Percentiles rank a stretch among this genome's conserved stretches.
Evolutionary conservation across 2,113 vertebrate species (phyloP).

Genomic region (Pomatorhinus ruficollis): DNA sequence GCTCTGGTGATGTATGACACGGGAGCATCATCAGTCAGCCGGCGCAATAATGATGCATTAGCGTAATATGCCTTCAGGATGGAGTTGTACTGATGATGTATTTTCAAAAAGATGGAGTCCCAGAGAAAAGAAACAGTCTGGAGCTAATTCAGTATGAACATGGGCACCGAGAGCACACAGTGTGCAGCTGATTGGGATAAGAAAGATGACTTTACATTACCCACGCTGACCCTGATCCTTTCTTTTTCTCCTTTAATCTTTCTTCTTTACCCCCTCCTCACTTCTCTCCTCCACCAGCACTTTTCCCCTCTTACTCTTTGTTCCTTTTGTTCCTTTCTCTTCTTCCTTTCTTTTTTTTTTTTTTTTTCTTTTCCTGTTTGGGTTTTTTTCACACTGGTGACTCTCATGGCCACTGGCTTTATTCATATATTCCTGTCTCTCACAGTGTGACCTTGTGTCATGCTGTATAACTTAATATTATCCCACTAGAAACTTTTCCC

Average conservation of each 20-base stretch:
- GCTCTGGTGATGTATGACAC: slow-evolving; percentile 63
- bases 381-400: slow-evolving; percentile 10
- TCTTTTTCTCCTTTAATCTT: slow-evolving; percentile 39
- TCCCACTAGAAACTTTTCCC: slow-evolving; percentile 64
- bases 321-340: not conserved
- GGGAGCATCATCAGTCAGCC: slow-evolving; percentile 56
- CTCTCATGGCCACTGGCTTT: slow-evolving; percentile 73
- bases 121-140: slow-evolving; percentile 51
- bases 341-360: not conserved
- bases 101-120: slow-evolving; percentile 58
- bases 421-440: slow-evolving; percentile 75
- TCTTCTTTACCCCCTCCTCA: not conserved
- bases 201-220: slow-evolving; percentile 23
- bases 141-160: slow-evolving; percentile 37
- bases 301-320: not conserved
- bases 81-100: slow-evolving; percentile 63
- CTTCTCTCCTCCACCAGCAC: not conserved
- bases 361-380: not conserved
- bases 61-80: slow-evolving; percentile 67
- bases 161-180: not conserved
- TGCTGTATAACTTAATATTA: slow-evolving; percentile 75
- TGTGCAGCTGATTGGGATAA: slow-evolving; percentile 21
- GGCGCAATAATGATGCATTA: slow-evolving; percentile 70
- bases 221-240: slow-evolving; percentile 27
- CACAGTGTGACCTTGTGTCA: slow-evolving; percentile 70